Conservation (phyloP, 2,888 invertebrate species). For the Rhorus exstirpatorius region DNA sequence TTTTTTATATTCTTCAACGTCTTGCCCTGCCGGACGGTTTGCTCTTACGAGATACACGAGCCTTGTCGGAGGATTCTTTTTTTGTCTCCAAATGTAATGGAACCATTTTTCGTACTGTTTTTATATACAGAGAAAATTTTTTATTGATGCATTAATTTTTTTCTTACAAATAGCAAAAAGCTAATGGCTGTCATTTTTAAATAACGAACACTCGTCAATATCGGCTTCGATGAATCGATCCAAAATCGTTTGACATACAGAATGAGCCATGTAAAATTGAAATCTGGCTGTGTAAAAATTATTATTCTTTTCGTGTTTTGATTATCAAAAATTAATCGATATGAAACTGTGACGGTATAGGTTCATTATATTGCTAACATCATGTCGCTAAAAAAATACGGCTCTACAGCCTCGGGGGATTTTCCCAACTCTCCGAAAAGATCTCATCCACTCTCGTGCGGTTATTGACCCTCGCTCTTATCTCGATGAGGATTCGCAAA, state of each 20-base stretch:
- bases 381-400: constrained; percentile 29
- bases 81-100: neutral
- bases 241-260: no score
- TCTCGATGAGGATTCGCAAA: constrained; percentile 62
- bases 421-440: constrained; percentile 39
- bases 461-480: constrained; percentile 44
- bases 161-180: neutral
- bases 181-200: no score
- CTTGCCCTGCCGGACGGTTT: constrained; percentile 2
- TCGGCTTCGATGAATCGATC: no score
- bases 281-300: no score
- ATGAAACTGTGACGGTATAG: neutral
- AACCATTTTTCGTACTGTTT: neutral
- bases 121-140: neutral
- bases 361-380: constrained; percentile 22
- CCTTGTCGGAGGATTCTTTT: constrained; percentile 18
- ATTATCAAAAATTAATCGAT: neutral
- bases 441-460: constrained; percentile 32
- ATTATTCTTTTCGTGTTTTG: no score
- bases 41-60: constrained; percentile 4
- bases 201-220: no score
- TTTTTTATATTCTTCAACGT: constrained; percentile 20
- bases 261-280: no score
- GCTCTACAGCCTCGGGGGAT: constrained; percentile 33
- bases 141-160: constrained; percentile 3